Evolutionary conservation across 2,888 invertebrate species (phyloP), one percentile per base, ranked within the genome.

Genomic region (Ophraella communa): DNA sequence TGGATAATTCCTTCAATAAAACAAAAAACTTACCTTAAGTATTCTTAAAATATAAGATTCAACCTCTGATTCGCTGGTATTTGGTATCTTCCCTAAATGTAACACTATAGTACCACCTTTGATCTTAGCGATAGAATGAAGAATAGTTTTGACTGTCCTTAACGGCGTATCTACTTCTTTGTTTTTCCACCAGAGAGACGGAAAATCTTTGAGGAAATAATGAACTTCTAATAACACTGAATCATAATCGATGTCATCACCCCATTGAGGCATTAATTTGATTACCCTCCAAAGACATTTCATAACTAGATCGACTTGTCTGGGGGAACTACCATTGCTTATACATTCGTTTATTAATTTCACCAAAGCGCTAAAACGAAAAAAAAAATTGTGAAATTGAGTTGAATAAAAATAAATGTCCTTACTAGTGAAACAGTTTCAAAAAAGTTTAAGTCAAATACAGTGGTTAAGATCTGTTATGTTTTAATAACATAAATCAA

Each of bases 261-360:
- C 87, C 89, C 95, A 94, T 54, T 90, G 88, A 0, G 93, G 89
- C 77, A 98, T 88, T 82, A 92, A 89, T 82, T 95, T 94, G 14
- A 96, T 89, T 64, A 95, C 91, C 79, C 95, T 93, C 98, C 98
- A 98, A 78, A 96, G 88, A 80, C 97, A 98, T 84, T 96, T 95
- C 88, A 95, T 92, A 0, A 93, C 88, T 47, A 95, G 83, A 78
- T 95, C 94, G 52, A 92, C 90, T 78, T 91, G 91, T 72, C 94
- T 89, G 0, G 88, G 87, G 0, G 88, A 86, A 62, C 87, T 87
- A 0, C 86, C 84, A 0, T 87, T 87, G 63, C 88, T 89, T 55
- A 96, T 91, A 23, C 91, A 91, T 66, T 95, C 95, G 77, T 95
- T 91, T n/a, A 98, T 85, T 35, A 96, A 85, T 60, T 92, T 89